phyloP scores from a whole-genome alignment of 2,797 vertebrate genomes.

The Trichosurus vulpecula region DNA sequence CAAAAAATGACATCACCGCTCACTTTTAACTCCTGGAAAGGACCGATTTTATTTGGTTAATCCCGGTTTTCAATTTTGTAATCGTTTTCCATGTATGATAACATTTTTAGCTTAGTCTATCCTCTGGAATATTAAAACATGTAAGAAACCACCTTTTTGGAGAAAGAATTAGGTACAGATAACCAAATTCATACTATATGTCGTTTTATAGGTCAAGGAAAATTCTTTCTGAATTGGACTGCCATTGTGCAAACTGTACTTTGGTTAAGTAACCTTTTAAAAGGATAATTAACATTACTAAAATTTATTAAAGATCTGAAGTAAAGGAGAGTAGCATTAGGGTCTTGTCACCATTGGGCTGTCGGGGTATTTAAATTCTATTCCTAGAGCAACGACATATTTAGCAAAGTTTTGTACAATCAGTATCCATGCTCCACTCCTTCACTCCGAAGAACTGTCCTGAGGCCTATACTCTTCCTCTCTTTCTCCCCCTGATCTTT shows the following conservation, averaged over 20 bases:
- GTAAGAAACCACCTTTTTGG: background rate
- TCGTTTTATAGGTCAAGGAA: slow-evolving; percentile 28
- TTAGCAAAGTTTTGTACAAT: slow-evolving; percentile 19
- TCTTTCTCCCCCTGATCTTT: background rate
- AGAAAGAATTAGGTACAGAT: background rate
- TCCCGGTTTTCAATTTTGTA: background rate
- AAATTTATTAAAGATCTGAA: background rate
- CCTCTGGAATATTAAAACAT: background rate
- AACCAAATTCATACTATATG: background rate
- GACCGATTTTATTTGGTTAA: background rate
- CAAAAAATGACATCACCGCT: background rate
- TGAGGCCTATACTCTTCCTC: background rate
- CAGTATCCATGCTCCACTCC: background rate
- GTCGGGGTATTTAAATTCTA: background rate
- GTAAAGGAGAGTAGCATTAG: background rate
- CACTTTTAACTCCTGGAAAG: background rate
- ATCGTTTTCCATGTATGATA: slow-evolving; percentile 4
- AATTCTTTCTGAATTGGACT: slow-evolving; percentile 34
- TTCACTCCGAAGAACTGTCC: background rate
- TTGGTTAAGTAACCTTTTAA: slow-evolving; percentile 25
- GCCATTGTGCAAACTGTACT: background rate
- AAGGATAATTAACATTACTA: background rate
- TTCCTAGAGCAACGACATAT: slow-evolving; percentile 22
- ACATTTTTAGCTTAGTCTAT: background rate
- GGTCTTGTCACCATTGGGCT: background rate